phyloP scores from a whole-genome alignment of 2,113 vertebrate genomes.

The Tachuris rubrigastra region DNA sequence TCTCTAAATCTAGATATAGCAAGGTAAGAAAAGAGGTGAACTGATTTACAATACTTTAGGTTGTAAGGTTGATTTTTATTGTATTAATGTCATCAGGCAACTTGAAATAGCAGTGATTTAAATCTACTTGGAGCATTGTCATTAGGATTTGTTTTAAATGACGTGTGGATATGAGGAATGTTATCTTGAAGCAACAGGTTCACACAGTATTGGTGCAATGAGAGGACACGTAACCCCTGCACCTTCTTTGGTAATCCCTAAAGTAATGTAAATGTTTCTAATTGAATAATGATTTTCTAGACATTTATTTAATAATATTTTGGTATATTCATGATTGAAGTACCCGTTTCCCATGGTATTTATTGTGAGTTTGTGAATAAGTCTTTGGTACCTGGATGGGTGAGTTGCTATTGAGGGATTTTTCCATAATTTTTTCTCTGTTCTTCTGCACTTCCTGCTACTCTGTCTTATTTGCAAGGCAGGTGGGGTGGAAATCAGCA shows the following conservation, averaged over 20 bases:
- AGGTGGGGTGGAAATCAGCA: not conserved
- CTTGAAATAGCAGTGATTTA: not conserved
- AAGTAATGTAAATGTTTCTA: not conserved
- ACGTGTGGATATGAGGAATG: not conserved
- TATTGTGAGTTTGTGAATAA: not conserved
- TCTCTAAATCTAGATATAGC: conserved; percentile 11
- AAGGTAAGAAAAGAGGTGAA: conserved; percentile 24
- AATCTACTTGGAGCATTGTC: not conserved
- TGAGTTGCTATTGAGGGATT: not conserved
- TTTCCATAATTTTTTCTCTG: not conserved
- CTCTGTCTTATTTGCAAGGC: not conserved
- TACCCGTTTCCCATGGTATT: not conserved
- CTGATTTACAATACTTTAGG: not conserved
- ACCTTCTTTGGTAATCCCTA: not conserved
- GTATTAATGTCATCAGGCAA: not conserved
- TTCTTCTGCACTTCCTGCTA: not conserved
- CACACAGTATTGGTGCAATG: not conserved
- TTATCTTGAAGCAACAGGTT: not conserved
- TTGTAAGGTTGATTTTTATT: not conserved
- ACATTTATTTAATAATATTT: not conserved
- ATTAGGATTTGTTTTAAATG: not conserved
- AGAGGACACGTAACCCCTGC: not conserved
- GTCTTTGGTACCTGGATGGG: not conserved
- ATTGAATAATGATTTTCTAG: not conserved
- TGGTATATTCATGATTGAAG: not conserved